Evolutionary conservation across 2,888 invertebrate genomes (phyloP).

Genomic region (Eupsilia transversa): DNA sequence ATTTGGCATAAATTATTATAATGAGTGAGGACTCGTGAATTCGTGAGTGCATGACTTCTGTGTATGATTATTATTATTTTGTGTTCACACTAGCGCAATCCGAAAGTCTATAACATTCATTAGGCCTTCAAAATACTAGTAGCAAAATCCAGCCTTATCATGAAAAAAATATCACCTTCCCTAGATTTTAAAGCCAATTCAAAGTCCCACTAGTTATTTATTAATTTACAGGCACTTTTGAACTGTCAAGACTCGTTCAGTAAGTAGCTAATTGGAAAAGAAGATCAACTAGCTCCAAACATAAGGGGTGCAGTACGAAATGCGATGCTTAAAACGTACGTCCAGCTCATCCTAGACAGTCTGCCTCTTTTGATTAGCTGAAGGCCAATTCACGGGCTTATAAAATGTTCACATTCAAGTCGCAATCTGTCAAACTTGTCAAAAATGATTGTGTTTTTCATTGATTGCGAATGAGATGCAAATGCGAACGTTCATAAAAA

Average conservation of each 20-base stretch:
- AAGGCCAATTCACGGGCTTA: too few species aligned
- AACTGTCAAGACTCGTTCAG: not conserved
- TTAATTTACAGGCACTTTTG: not conserved
- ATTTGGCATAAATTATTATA: constrained; percentile 27
- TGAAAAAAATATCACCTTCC: not conserved
- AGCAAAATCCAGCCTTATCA: not conserved
- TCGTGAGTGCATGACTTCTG: constrained; percentile 32
- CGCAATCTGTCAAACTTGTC: too few species aligned
- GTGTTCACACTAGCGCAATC: not conserved
- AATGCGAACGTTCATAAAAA: too few species aligned
- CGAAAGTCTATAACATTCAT: not conserved
- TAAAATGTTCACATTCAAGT: too few species aligned
- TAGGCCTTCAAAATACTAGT: not conserved
- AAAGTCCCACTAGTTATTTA: too few species aligned
- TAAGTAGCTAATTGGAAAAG: not conserved
- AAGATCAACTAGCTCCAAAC: not conserved
- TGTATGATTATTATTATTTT: constrained; percentile 12
- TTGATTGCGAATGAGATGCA: too few species aligned
- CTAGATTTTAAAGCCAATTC: not conserved
- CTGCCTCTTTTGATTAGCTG: not conserved
- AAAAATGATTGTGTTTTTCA: too few species aligned
- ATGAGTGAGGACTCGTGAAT: constrained; percentile 12
- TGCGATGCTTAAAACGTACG: not conserved
- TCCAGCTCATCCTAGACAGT: not conserved
- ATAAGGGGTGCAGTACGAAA: not conserved